Conservation (phyloP, 2,888 invertebrate species). For the Drosophila testacea region DNA sequence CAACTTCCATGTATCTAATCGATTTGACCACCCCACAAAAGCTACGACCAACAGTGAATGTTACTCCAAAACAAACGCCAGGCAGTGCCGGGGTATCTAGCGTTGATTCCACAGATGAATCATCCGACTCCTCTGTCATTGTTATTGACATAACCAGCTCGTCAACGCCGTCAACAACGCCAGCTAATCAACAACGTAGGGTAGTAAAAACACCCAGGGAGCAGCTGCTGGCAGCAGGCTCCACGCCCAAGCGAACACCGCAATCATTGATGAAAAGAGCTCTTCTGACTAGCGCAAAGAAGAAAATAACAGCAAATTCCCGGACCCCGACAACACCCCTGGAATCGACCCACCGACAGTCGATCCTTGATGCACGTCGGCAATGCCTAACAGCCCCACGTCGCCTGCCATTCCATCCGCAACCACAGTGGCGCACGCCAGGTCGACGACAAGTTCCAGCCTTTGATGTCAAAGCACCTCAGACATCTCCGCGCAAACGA, state of each 20-base stretch:
- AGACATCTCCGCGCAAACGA: conserved; percentile 46
- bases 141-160: conserved; percentile 73
- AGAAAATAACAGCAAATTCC: conserved; percentile 54
- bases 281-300: conserved; percentile 81
- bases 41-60: conserved; percentile 35
- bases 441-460: conserved; percentile 18
- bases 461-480: conserved; percentile 11
- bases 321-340: conserved; percentile 27
- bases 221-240: conserved; percentile 24
- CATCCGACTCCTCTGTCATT: conserved; percentile 55
- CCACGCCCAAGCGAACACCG: conserved; percentile 76
- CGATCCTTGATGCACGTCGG: conserved; percentile 45
- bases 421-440: conserved; percentile 32
- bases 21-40: conserved; percentile 82
- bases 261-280: conserved; percentile 82
- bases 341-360: conserved; percentile 30
- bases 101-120: conserved; percentile 68
- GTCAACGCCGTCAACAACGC: conserved; percentile 34
- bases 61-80: conserved; percentile 43
- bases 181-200: conserved; percentile 6
- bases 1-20: conserved; percentile 82
- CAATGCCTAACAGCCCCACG: conserved; percentile 66
- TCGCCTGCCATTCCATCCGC: conserved; percentile 44
- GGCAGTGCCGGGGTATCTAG: conserved; percentile 59
- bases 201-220: conserved; percentile 48